These are phyloP conservation scores for Philonicus albiceps DNA, from an alignment of 2,888 invertebrate genomes.

Conservation along the genomic window DNA sequence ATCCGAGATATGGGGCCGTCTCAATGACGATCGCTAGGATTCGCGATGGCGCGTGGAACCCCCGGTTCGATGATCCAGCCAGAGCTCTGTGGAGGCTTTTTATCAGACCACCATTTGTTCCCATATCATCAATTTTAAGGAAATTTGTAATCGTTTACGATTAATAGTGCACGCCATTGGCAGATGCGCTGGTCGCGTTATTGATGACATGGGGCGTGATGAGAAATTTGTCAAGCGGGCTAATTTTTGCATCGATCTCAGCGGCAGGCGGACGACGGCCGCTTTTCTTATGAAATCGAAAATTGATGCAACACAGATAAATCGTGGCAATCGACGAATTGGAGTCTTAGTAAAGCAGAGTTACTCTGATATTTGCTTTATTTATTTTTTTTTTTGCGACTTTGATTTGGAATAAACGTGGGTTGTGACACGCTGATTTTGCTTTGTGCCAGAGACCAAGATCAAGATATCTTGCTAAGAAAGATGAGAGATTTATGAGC, in stretches of 20 bases:
- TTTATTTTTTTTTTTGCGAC: neutral
- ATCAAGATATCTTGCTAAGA: neutral
- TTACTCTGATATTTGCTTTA: neutral
- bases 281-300: neutral
- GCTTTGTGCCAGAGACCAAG: neutral
- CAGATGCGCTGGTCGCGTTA: neutral
- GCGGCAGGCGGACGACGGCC: neutral
- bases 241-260: slow-evolving; percentile 19
- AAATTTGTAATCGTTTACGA: slow-evolving; percentile 47
- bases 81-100: slow-evolving; percentile 20
- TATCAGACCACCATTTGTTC: slow-evolving; percentile 45
- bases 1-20: neutral
- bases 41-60: neutral
- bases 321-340: neutral
- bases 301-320: slow-evolving; percentile 24
- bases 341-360: neutral
- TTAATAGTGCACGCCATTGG: neutral
- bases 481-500: neutral
- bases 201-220: slow-evolving; percentile 14
- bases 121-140: slow-evolving; percentile 47
- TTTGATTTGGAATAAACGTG: neutral
- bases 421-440: neutral
- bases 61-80: neutral
- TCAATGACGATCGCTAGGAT: neutral
- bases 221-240: slow-evolving; percentile 26